Conservation (phyloP, 2,888 invertebrate genomes). For the Amiota communis region DNA sequence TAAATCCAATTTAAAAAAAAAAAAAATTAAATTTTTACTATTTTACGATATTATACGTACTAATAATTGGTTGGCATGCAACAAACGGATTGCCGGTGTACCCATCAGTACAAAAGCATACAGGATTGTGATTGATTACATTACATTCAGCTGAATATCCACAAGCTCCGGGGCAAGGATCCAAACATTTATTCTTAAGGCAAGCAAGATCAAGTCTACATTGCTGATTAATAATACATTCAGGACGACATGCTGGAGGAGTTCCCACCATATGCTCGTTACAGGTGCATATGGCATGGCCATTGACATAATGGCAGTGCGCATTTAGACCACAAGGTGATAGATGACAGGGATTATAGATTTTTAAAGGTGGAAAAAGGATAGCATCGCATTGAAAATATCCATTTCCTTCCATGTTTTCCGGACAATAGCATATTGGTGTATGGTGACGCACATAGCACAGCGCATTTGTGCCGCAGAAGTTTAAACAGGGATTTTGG, state of each 20-base stretch:
- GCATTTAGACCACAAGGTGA: constrained; percentile 83
- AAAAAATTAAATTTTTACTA: too few species aligned
- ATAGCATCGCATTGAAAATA: constrained; percentile 75
- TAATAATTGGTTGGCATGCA: constrained; percentile 73
- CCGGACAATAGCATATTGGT: constrained; percentile 77
- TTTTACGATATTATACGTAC: constrained; percentile 38
- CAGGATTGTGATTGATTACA: constrained; percentile 83
- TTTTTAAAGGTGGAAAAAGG: constrained; percentile 42
- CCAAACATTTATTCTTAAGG: constrained; percentile 80
- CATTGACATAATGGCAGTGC: constrained; percentile 78
- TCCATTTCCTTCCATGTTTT: constrained; percentile 79
- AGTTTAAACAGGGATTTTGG: constrained; percentile 81
- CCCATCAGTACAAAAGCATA: constrained; percentile 79
- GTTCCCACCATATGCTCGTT: constrained; percentile 78
- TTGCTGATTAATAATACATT: constrained; percentile 81
- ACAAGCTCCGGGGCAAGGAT: constrained; percentile 84
- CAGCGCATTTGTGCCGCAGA: constrained; percentile 81
- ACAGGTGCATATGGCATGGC: constrained; percentile 79
- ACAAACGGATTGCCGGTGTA: constrained; percentile 80
- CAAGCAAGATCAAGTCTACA: constrained; percentile 81
- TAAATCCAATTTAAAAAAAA: too few species aligned
- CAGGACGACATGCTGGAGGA: constrained; percentile 82
- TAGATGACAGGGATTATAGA: constrained; percentile 78
- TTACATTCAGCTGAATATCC: constrained; percentile 80
- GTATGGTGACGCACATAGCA: constrained; percentile 84